Base-by-base conservation (phyloP, 2,797 vertebrate species). In the Oreortyx pictus region DNA sequence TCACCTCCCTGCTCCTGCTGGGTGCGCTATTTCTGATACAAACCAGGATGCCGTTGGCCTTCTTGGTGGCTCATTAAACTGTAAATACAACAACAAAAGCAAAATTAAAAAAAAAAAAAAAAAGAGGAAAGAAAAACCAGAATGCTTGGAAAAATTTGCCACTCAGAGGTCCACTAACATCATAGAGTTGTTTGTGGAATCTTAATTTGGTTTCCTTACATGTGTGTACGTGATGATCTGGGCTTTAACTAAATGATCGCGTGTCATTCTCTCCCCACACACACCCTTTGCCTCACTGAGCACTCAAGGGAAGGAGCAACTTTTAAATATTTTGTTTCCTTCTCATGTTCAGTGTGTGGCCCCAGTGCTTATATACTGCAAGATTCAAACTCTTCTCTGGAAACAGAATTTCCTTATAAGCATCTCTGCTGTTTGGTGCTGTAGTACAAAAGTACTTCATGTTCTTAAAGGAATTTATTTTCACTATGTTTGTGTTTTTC, bases 271-370 rank as follows among this genome's bases (percentile, higher is more conserved):
- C 35, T 59, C 37, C 59, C 11, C 46, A 31, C n/a, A 43, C 31
- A 9, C 2, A 3, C 89, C 47, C 11, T 73, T 74, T 79, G 87
- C 82, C 71, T 93, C 89, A 86, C 1, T 95, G 64, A 90, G 80
- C 67, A 41, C 77, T 91, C 60, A 35, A 52, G 93, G 93, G 80
- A 91, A 86, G 85, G 59, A 96, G 43, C 62, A 83, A 81, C n/a
- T 89, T 89, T 1, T 62, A 89, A 92, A 88, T 93, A 82, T 82
- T 91, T 92, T 92, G 77, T 57, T 92, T 94, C 89, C 73, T 75
- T n/a, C 29, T 68, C 3, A 3, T 91, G 50, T 89, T 88, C 25
- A 22, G 22, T 71, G 52, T 79, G 64, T 90, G 88, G 86, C 89
- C 71, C 47, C 73, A 52, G 43, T 92, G 59, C 18, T 86, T 91